Evolutionary conservation across 35 echinoderm and acorn worm species (phyloP).

Genomic region (Strongylocentrotus purpuratus): DNA sequence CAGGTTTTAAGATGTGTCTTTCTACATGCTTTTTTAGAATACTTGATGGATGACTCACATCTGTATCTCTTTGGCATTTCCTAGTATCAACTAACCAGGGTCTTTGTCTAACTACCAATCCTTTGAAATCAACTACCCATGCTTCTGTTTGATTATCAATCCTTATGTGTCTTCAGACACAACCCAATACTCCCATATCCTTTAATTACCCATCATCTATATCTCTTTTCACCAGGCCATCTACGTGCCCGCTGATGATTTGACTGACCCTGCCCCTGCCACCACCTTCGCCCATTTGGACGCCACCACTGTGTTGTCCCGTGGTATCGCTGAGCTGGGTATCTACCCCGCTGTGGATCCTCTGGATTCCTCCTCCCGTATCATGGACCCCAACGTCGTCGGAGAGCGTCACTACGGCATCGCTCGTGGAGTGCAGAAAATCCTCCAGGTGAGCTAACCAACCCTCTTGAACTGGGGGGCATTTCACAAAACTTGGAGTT

Average conservation of each 20-base stretch:
- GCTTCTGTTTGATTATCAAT: too few relatives aligned
- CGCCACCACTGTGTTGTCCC: constrained; percentile 97
- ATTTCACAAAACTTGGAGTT: too few relatives aligned
- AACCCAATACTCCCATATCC: too few relatives aligned
- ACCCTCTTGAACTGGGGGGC: too few relatives aligned
- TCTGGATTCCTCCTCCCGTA: constrained; percentile 95
- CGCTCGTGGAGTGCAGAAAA: constrained; percentile 93
- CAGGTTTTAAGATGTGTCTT: too few relatives aligned
- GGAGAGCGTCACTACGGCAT: constrained; percentile 86
- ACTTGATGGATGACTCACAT: too few relatives aligned
- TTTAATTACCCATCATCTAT: not conserved
- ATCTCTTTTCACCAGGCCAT: constrained; percentile 65
- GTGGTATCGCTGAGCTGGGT: constrained; percentile 96
- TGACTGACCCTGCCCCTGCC: constrained; percentile 99
- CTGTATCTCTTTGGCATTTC: too few relatives aligned
- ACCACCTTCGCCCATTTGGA: constrained; percentile 99
- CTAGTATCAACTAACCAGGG: too few relatives aligned
- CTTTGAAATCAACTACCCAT: too few relatives aligned
- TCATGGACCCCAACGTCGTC: constrained; percentile 91
- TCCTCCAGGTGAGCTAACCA: constrained; percentile 74
- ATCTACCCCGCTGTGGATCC: constrained; percentile 99
- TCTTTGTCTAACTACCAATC: too few relatives aligned
- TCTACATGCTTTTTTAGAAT: too few relatives aligned
- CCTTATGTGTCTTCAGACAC: too few relatives aligned
- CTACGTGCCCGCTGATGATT: constrained; percentile 99